Evolutionary conservation across 2,888 invertebrate genomes (phyloP).

Genomic region (Tetheella fluctuosa): DNA sequence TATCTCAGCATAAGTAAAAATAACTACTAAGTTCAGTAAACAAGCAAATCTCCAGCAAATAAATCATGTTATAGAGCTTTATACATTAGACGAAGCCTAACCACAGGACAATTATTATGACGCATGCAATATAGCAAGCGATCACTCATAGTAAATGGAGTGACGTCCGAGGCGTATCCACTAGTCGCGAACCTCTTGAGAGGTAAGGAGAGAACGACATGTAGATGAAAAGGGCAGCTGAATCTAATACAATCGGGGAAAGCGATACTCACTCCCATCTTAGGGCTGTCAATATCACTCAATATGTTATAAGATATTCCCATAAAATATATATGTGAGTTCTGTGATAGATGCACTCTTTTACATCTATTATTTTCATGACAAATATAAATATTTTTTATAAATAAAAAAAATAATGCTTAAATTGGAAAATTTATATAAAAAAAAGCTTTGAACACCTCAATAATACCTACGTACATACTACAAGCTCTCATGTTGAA

Average conservation of each 20-base stretch:
- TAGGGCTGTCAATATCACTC: constrained; percentile 62
- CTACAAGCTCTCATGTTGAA: too few relatives aligned
- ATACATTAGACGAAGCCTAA: constrained; percentile 18
- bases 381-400: too few relatives aligned
- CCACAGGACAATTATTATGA: constrained; percentile 26
- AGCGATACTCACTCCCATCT: constrained; percentile 71
- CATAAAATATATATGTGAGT: too few relatives aligned
- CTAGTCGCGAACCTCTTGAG: constrained; percentile 63
- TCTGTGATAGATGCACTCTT: too few relatives aligned
- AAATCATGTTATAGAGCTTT: neutral
- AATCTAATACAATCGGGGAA: constrained; percentile 84
- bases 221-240: constrained; percentile 84
- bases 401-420: too few relatives aligned
- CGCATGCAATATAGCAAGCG: constrained; percentile 21
- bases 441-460: too few relatives aligned
- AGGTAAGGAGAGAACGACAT: constrained; percentile 74
- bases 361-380: too few relatives aligned
- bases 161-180: constrained; percentile 59
- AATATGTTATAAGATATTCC: neutral
- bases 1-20: too few relatives aligned
- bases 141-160: constrained; percentile 37
- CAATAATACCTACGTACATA: too few relatives aligned
- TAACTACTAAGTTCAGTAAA: too few relatives aligned
- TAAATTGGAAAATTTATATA: too few relatives aligned
- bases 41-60: neutral